A percentile compares a stretch with the other conserved stretches of the same genome.
Evolutionary conservation across 2,888 invertebrate genomes (phyloP).

Genomic region (Lepidochitona cinerea): DNA sequence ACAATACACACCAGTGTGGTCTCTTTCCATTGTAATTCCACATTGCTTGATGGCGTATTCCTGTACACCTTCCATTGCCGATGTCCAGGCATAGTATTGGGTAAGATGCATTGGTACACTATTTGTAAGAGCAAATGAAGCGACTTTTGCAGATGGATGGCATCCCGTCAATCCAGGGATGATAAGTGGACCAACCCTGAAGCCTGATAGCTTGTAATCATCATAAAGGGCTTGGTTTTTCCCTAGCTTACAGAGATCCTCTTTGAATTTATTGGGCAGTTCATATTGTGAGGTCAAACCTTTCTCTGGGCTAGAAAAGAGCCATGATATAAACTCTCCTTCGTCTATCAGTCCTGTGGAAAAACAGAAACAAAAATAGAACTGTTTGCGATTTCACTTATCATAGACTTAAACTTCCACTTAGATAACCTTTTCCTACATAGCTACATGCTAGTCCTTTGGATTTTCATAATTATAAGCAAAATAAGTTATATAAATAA

Average conservation of each 20-base stretch:
- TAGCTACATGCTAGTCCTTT: too few species aligned
- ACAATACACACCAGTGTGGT: neutral
- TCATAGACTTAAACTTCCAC: too few species aligned
- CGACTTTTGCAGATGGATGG: conserved; percentile 37
- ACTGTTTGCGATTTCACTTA: too few species aligned
- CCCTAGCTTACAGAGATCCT: conserved; percentile 44
- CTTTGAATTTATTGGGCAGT: conserved; percentile 12
- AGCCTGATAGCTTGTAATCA: conserved; percentile 44
- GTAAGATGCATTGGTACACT: conserved; percentile 50
- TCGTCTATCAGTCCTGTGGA: conserved; percentile 44
- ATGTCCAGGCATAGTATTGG: conserved; percentile 49
- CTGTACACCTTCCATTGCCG: conserved; percentile 36
- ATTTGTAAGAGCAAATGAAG: conserved; percentile 56
- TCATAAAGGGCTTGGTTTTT: conserved; percentile 42
- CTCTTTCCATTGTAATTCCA: conserved; percentile 25
- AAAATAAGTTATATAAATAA: too few species aligned
- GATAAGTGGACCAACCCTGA: conserved; percentile 45
- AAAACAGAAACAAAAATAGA: neutral
- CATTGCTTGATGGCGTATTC: conserved; percentile 49
- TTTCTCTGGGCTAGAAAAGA: conserved; percentile 39
- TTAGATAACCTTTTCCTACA: too few species aligned
- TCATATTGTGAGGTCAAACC: conserved; percentile 35
- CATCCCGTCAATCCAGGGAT: conserved; percentile 49
- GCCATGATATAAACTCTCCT: conserved; percentile 43
- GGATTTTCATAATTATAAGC: too few species aligned